Conservation (phyloP, 2,797 vertebrate genomes). For the Hybognathus amarus region DNA sequence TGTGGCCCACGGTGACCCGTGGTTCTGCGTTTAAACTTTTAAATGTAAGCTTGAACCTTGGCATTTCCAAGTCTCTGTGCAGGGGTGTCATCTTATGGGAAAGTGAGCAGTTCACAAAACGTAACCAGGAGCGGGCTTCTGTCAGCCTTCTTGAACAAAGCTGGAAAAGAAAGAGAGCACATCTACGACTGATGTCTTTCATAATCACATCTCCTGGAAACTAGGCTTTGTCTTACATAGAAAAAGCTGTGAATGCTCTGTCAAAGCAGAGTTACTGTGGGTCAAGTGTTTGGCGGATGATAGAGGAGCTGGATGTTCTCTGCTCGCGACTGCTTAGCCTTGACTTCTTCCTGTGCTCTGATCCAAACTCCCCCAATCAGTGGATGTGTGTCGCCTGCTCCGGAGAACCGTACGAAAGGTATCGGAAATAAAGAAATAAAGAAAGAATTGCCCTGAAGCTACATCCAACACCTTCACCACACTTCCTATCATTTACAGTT, state of each 20-base stretch:
- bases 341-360: slow-evolving; percentile 38
- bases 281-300: slow-evolving; percentile 45
- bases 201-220: slow-evolving; percentile 27
- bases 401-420: slow-evolving; percentile 50
- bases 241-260: slow-evolving; percentile 49
- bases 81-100: slow-evolving; percentile 62
- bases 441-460: slow-evolving; percentile 60
- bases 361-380: slow-evolving; percentile 56
- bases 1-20: slow-evolving; percentile 73
- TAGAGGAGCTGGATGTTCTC: slow-evolving; percentile 50
- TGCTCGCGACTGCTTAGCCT: slow-evolving; percentile 44
- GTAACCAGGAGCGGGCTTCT: slow-evolving; percentile 53
- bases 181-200: slow-evolving; percentile 26
- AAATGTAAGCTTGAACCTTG: slow-evolving; percentile 77
- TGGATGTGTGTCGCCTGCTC: slow-evolving; percentile 54
- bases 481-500: slow-evolving; percentile 66
- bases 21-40: slow-evolving; percentile 67
- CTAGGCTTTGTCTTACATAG: slow-evolving; percentile 11
- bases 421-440: slow-evolving; percentile 61
- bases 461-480: slow-evolving; percentile 65
- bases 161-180: background rate
- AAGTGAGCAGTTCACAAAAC: slow-evolving; percentile 56
- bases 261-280: slow-evolving; percentile 50
- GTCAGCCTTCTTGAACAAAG: slow-evolving; percentile 50
- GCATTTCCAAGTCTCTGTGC: slow-evolving; percentile 75